phyloP scores from a whole-genome alignment of 2,113 vertebrate species.

The Acanthisitta chloris region DNA sequence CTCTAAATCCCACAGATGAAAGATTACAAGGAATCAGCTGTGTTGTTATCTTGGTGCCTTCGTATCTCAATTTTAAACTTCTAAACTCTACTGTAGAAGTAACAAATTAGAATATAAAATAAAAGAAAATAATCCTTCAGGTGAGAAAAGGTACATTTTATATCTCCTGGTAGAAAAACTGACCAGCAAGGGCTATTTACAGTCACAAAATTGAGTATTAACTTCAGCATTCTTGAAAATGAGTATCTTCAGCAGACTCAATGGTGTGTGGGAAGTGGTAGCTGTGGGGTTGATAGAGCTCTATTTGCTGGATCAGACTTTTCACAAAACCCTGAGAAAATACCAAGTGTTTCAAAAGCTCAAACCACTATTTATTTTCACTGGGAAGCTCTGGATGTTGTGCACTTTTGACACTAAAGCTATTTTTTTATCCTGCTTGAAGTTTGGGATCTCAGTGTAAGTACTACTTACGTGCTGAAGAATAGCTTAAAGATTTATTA shows the following conservation, averaged over 20 bases:
- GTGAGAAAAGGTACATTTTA: background rate
- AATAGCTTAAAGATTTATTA: background rate
- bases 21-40: background rate
- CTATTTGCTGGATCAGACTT: background rate
- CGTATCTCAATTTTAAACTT: background rate
- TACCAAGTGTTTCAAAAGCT: background rate
- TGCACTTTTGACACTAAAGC: background rate
- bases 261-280: background rate
- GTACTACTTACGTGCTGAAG: background rate
- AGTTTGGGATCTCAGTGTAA: background rate
- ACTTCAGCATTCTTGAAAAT: background rate
- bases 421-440: background rate
- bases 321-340: background rate
- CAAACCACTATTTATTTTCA: background rate
- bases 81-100: background rate
- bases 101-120: background rate
- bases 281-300: background rate
- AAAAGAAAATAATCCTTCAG: background rate
- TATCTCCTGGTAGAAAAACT: background rate
- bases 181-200: background rate
- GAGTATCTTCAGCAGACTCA: background rate
- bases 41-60: background rate
- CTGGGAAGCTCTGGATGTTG: background rate
- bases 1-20: background rate
- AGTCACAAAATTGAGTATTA: background rate